Evolutionary conservation across 2,113 vertebrate species (phyloP), one percentile per base, ranked within the genome.

Genomic region (Limanda limanda): DNA sequence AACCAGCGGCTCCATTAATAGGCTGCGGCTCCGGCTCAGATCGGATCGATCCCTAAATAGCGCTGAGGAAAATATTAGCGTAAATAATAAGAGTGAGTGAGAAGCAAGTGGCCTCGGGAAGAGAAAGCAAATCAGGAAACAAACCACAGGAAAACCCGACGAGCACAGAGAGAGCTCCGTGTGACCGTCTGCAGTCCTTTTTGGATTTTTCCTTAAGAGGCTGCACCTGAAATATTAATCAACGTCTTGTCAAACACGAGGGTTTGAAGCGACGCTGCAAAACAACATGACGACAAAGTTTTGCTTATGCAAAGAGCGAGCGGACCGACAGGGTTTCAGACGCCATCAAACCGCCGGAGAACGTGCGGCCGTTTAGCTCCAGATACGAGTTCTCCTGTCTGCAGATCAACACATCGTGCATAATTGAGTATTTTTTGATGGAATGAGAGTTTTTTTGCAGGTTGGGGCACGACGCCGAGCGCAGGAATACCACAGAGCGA

Each of bases 381-480:
- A 52, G 20, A 60, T 11, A 47, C 27, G 13, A 52, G n/a, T 11
- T 2, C 4, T 52, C 4, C 27, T 42, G 67, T 51, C 76, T 48
- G 2, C 4, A 24, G 15, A 21, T 0, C 35, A 85, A 79, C 80
- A 59, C 64, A 52, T 57, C 20, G 45, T 52, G 35, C 64, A 76
- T 68, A 64, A 84, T 64, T 62, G 52, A 71, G n/a, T 56, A 7
- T 70, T 64, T 77, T 79, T 66, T 61, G 62, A 79, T 63, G 45
- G 78, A 76, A 74, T 52, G 73, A 24, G 23, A 75, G 25, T 58
- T 65, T 74, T 35, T 67, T 66, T 67, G 69, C 87, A 88, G 62
- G 82, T 85, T 0, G 51, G 27, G 78, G 72, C 83, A 74, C 1
- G 80, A 40, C 11, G 7, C 18, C 1, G 5, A 2, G 47, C 1